Base-by-base conservation (phyloP, 1,140 invertebrate species). In the Trachymyrmex cornetzi region DNA sequence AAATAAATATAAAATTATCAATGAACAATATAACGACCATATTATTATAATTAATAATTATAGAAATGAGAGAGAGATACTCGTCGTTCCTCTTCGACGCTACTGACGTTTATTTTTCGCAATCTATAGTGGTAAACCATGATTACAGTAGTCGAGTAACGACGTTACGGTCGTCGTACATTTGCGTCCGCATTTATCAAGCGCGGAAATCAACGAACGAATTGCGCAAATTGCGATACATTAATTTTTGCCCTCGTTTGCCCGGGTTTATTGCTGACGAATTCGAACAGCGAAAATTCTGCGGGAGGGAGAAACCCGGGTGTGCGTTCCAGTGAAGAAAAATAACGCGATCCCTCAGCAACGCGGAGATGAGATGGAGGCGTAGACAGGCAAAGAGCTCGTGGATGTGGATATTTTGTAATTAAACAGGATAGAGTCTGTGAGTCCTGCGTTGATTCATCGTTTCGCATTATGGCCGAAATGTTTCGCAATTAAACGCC, bases 401-500 rank as follows among this genome's bases (percentile, higher is more conserved):
- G 38, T 12, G 34, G n/a, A 3, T 27, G 88, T 81, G 72, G 74
- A 90, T 90, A 90, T 90, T 90, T 90, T 86, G 89, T 88, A 90
- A 90, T 90, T 90, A 90, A 90, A 90, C 89, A 69, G 89, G 87
- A 90, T 90, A 90, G 89, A 90, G 87, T 88, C 86, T 86, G 77
- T 82, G 89, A 74, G 67, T 48, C 7, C 38, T 48, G 59, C 89
- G 89, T 88, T 90, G 89, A 90, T 90, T 90, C 89, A 90, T 90
- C 89, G 89, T 80, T 63, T 86, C 82, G 87, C 72, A 88, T 90
- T 86, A 87, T 79, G 89, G 24, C 86, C 77, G 82, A 84, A 90
- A 90, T 80, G 89, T 90, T 88, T 88, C 89, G 89, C 89, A 90
- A 90, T 90, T 90, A 90, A 90, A 90, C 82, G 89, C 74, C 59